Percentiles rank a stretch among this genome's conserved stretches.
Conservation (phyloP, 2,888 invertebrate genomes). For the Polyommatus icarus region DNA sequence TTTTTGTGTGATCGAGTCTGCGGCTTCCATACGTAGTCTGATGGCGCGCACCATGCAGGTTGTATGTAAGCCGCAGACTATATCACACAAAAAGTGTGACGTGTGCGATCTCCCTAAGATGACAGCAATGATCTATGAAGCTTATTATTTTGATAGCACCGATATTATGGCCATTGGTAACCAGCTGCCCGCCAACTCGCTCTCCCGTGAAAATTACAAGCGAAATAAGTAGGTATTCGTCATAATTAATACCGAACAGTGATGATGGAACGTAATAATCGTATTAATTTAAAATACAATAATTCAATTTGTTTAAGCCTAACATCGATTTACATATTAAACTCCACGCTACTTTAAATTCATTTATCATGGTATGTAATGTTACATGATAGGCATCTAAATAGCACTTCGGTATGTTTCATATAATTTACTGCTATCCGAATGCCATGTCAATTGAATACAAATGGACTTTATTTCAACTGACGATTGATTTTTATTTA, state of each 20-base stretch:
- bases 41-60: no score
- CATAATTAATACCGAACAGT: slow-evolving; percentile 1
- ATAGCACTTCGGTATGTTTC: neutral
- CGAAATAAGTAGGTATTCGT: neutral
- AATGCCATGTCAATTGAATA: neutral
- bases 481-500: neutral
- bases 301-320: slow-evolving; percentile 25
- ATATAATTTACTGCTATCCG: neutral
- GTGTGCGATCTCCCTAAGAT: no score
- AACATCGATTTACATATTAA: slow-evolving; percentile 26
- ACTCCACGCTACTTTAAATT: neutral
- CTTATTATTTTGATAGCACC: no score
- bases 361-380: neutral
- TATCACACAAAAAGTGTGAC: no score
- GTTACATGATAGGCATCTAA: neutral
- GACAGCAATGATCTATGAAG: no score
- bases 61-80: no score
- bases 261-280: neutral
- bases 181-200: neutral
- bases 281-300: slow-evolving; percentile 25
- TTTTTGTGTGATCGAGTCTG: no score
- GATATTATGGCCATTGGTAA: no score
- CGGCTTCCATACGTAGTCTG: no score
- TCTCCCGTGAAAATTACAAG: slow-evolving; percentile 4
- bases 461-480: neutral